Evolutionary conservation across 1,140 invertebrate genomes (phyloP), one percentile per base, ranked within the genome.

Genomic region (Drosophila sp.): DNA sequence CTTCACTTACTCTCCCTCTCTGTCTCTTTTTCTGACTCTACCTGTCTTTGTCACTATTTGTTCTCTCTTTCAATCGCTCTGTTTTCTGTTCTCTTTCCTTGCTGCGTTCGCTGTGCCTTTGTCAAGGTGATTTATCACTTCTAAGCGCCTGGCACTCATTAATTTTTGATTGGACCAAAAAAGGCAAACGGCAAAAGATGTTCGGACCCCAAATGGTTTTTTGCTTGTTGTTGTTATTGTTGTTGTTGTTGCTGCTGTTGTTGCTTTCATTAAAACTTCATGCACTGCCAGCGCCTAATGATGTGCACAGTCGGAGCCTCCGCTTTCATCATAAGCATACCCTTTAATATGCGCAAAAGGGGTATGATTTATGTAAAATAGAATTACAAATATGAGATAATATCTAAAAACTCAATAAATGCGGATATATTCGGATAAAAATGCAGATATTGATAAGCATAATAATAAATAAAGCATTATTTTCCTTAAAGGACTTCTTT

Each of bases 51-150:
- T 48, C 0, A n/a, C 7, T 36, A 25, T 40, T 36, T 11, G 38
- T 8, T 53, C 13, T 8, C 27, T 21, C 6, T 21, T 29, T 11
- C 21, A 62, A 21, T 29, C 48, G 18, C 11, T 11, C 18, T 4
- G 4, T 38, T 18, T 16, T 21, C 32, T 58, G 50, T 43, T 51
- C 32, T 46, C 14, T 13, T 36, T 38, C 14, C 18, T 34, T 57
- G 38, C 38, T n/a, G 14, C 66, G 36, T 53, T 62, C 62, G 50
- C 7, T 77, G 54, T 64, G 74, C 82, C 86, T 87, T 83, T 89
- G 76, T 89, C 80, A 83, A 89, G 83, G 83, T 89, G 83, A 89
- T 89, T 89, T 89, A 89, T 89, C 84, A 89, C 83, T 78, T 87
- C 78, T 87, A 87, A 87, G 83, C 83, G 83, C 79, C 76, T 86